Base-by-base conservation (phyloP, 1,140 invertebrate genomes). In the Drosophila obscura region DNA sequence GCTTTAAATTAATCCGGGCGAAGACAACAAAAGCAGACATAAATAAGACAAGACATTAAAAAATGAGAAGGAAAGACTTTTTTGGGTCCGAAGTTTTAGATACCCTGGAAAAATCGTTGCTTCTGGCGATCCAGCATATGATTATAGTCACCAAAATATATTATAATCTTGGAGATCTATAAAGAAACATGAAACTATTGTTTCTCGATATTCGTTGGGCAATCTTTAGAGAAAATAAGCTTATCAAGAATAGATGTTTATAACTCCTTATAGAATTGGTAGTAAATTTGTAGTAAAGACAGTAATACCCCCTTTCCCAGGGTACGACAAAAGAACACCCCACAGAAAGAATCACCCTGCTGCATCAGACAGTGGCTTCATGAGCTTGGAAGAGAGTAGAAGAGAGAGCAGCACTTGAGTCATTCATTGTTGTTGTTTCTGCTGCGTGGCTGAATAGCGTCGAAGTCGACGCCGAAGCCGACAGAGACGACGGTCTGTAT, bases 1-100 rank as follows among this genome's bases (percentile, higher is more conserved):
- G 83, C 72, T 87, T 82, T 79, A 87, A 87, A 87, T 87, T 87
- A 87, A 87, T 87, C 83, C 83, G 62, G 63, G 61, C 60, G 44
- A 65, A 84, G 68, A 46, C 57, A 63, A 28, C 65, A 46, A 28
- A 46, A 49, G 57, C 45, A 35, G 39, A 43, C 55, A 57, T 41
- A 57, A 65, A 19, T 19, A 19, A 19, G 72, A 75, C 73, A 74
- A 84, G 82, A 84, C 78, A 77, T 85, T 77, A 85, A 85, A 84
- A 66, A 66, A 75, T 51, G 58, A 60, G 28, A 35, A 45, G 19
- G 44, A 65, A 35, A 44, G 11, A 11, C 41, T 15, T 44, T 8
- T 53, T 13, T 13, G 28, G 51, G 51, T 16, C 1, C 31, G 9
- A 35, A 11, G 9, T 4, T 35, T 35, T 35, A 35, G 31, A 35